A percentile compares a stretch with the other conserved stretches of the same genome.
Conservation (phyloP, 2,888 invertebrate genomes). For the Apotomis capreana region DNA sequence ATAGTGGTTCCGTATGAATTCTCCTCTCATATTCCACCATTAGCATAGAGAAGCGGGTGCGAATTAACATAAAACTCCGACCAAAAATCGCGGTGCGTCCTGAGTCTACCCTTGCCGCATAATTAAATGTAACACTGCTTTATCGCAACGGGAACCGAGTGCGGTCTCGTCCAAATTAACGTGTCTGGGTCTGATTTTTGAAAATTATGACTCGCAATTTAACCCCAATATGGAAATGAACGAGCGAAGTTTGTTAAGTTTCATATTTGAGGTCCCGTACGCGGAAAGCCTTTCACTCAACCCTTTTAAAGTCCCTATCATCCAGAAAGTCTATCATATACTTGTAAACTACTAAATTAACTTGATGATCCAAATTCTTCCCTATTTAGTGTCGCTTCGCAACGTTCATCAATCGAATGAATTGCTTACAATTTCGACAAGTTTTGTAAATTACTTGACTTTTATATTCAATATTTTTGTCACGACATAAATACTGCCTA, state of each 20-base stretch:
- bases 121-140: conserved; percentile 68
- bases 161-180: conserved; percentile 55
- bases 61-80: conserved; percentile 72
- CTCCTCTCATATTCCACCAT: conserved; percentile 63
- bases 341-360: no score
- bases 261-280: background rate
- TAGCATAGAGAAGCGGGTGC: conserved; percentile 66
- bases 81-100: conserved; percentile 67
- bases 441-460: no score
- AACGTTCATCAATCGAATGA: no score
- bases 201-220: conserved; percentile 29
- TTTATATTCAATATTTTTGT: no score
- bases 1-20: conserved; percentile 65
- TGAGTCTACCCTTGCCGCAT: conserved; percentile 59
- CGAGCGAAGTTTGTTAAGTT: conserved; percentile 16
- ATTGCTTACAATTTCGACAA: no score
- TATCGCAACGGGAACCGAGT: conserved; percentile 72
- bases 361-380: no score
- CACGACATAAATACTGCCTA: no score
- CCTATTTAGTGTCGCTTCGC: no score
- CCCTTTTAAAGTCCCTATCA: background rate
- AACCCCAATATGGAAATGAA: conserved; percentile 34
- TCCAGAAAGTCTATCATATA: no score
- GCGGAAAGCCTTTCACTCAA: background rate
- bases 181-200: conserved; percentile 36